These are phyloP conservation scores for Melanocharis versteri DNA, from an alignment of 2,113 vertebrate genomes.

Conservation along the genomic window DNA sequence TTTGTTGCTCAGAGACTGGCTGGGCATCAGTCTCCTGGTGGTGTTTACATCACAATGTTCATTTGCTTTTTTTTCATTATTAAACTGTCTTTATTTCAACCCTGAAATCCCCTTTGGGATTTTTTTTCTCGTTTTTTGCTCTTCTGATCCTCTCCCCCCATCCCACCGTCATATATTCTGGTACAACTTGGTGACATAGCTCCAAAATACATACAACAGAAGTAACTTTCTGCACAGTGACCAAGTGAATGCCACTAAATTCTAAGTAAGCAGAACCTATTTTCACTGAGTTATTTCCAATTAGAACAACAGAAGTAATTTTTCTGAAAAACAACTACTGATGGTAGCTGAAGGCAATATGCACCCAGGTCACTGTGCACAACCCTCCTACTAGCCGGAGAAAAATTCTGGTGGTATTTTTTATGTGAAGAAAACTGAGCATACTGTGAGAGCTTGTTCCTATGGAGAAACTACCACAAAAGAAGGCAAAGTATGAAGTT, in stretches of 20 bases:
- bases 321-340: background rate
- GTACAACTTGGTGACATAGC: background rate
- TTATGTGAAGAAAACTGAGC: background rate
- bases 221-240: background rate
- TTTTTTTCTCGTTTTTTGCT: background rate
- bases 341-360: background rate
- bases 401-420: background rate
- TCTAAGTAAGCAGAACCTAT: background rate
- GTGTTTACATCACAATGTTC: background rate
- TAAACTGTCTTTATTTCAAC: background rate
- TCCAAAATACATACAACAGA: background rate
- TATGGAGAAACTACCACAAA: background rate
- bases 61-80: background rate
- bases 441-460: background rate
- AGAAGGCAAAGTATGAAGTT: background rate
- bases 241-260: background rate
- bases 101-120: background rate
- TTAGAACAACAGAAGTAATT: background rate
- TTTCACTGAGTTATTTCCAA: background rate
- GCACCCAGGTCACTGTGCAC: background rate
- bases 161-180: background rate
- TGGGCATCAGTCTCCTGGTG: background rate
- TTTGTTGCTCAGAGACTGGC: background rate
- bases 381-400: background rate
- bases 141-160: background rate